Evolutionary conservation across 2,113 vertebrate species (phyloP).

Genomic region (Vulpes lagopus): DNA sequence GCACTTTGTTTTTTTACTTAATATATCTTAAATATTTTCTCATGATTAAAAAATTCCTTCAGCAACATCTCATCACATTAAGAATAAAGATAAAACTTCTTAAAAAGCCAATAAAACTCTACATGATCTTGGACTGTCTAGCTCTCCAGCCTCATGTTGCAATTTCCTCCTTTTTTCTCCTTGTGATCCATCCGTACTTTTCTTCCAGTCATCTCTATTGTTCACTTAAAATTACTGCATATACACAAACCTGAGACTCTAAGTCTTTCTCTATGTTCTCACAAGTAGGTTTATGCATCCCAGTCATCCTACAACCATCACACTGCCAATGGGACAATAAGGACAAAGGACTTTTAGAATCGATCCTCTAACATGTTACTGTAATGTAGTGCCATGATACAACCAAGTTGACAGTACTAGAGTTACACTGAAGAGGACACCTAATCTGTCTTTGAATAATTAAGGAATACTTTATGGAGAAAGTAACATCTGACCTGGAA

Average conservation of each 20-base stretch:
- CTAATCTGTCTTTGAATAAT: background rate
- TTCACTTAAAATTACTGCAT: background rate
- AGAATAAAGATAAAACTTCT: background rate
- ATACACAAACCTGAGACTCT: background rate
- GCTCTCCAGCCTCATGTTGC: background rate
- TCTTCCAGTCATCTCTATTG: background rate
- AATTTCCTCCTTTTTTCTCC: background rate
- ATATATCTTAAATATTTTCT: conserved; percentile 7
- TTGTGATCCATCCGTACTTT: background rate
- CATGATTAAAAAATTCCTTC: background rate
- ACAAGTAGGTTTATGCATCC: background rate
- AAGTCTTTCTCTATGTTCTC: background rate
- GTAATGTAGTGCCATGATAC: background rate
- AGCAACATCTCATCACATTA: background rate
- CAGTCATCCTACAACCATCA: background rate
- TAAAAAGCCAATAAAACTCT: background rate
- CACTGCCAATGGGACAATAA: background rate
- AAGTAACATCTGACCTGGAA: background rate
- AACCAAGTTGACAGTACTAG: background rate
- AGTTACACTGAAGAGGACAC: background rate
- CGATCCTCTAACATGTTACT: background rate
- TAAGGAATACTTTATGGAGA: background rate
- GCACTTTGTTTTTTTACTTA: background rate
- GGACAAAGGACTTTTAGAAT: background rate
- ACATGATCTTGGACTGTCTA: background rate